These are phyloP conservation scores for Drosophila mayaguana DNA, from an alignment of 2,888 invertebrate genomes.

Conservation along the genomic window DNA sequence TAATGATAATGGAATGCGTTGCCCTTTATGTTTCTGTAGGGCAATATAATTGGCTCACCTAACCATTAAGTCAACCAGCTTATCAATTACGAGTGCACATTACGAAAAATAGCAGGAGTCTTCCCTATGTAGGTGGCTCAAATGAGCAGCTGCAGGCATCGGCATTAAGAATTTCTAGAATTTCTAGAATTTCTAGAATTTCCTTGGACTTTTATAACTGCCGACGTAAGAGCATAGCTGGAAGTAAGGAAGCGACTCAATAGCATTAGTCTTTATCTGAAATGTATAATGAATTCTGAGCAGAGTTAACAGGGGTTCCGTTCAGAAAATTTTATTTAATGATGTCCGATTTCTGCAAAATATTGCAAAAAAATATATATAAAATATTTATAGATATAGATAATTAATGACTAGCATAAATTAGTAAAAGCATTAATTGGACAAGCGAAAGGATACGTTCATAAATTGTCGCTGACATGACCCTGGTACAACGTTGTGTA, in stretches of 20 bases:
- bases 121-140: background rate
- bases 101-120: background rate
- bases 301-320: background rate
- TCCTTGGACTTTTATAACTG: background rate
- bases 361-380: background rate
- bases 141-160: background rate
- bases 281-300: background rate
- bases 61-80: background rate
- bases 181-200: background rate
- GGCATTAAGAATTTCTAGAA: background rate
- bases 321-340: background rate
- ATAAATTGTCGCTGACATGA: slow-evolving; percentile 31
- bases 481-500: slow-evolving; percentile 41
- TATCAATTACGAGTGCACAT: slow-evolving; percentile 16
- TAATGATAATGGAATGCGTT: slow-evolving; percentile 13
- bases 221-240: background rate
- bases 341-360: background rate
- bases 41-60: slow-evolving; percentile 24
- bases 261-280: too few species aligned
- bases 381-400: background rate
- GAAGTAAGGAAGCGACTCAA: too few species aligned
- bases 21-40: background rate
- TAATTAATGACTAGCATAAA: background rate
- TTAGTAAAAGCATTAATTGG: slow-evolving; percentile 14
- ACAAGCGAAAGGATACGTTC: slow-evolving; percentile 24